phyloP scores from a whole-genome alignment of 2,888 invertebrate genomes.

The Apodemia hepburni region DNA sequence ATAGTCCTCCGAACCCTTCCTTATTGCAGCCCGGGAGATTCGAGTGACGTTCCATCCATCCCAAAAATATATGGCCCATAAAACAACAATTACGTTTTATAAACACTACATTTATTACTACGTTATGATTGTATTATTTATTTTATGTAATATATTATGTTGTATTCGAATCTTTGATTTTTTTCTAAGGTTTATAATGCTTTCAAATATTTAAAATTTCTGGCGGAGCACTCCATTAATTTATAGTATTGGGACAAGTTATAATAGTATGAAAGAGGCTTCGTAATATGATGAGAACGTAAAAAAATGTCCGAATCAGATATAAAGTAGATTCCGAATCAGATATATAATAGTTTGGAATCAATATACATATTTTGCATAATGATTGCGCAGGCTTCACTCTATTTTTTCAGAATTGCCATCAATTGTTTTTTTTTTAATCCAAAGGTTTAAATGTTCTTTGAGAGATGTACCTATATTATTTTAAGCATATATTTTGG shows the following conservation, averaged over 20 bases:
- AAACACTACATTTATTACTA: constrained; percentile 78
- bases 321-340: too few species aligned
- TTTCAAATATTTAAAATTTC: constrained; percentile 79
- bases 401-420: too few species aligned
- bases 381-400: too few species aligned
- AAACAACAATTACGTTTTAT: constrained; percentile 75
- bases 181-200: constrained; percentile 60
- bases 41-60: constrained; percentile 38
- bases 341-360: too few species aligned
- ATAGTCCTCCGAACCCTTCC: constrained; percentile 29
- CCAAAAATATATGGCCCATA: constrained; percentile 68
- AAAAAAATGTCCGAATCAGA: too few species aligned
- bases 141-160: constrained; percentile 77
- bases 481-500: too few species aligned
- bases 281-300: constrained; percentile 22
- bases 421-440: too few species aligned
- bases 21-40: constrained; percentile 32
- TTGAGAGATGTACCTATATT: too few species aligned
- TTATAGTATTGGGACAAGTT: constrained; percentile 61
- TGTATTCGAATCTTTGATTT: constrained; percentile 68
- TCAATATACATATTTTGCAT: too few species aligned
- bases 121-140: constrained; percentile 79
- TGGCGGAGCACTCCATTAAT: constrained; percentile 74
- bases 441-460: too few species aligned
- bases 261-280: constrained; percentile 45